Evolutionary conservation across 2,888 invertebrate species (phyloP).

Genomic region (Scaptomyza parva): DNA sequence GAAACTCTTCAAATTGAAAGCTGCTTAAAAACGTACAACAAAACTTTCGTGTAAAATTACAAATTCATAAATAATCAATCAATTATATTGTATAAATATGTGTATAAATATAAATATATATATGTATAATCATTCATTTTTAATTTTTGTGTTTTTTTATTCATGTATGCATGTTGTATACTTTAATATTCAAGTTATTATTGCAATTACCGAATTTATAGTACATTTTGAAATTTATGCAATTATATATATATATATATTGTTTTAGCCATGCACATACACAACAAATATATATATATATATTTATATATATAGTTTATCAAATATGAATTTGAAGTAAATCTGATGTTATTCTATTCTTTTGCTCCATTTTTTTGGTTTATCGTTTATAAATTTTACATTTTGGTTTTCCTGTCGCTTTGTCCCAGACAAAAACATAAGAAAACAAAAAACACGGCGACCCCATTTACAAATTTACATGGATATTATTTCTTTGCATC

Average conservation of each 20-base stretch:
- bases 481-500: slow-evolving; percentile 19
- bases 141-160: slow-evolving; percentile 9
- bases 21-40: slow-evolving; percentile 42
- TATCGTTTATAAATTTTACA: slow-evolving; percentile 44
- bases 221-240: slow-evolving; percentile 57
- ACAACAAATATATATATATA: slow-evolving; percentile 1
- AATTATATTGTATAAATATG: slow-evolving; percentile 35
- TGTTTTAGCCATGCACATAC: slow-evolving; percentile 23
- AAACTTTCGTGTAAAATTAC: slow-evolving; percentile 56
- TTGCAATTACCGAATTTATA: slow-evolving; percentile 36
- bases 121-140: slow-evolving; percentile 10
- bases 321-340: slow-evolving; percentile 40
- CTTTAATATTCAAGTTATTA: slow-evolving; percentile 18
- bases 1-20: slow-evolving; percentile 53
- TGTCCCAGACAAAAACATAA: slow-evolving; percentile 52
- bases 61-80: slow-evolving; percentile 42
- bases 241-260: slow-evolving; percentile 30
- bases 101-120: slow-evolving; percentile 28
- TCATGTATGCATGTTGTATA: slow-evolving; percentile 3
- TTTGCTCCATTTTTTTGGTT: slow-evolving; percentile 12
- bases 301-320: slow-evolving; percentile 36
- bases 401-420: slow-evolving; percentile 42
- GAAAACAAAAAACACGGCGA: slow-evolving; percentile 47
- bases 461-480: slow-evolving; percentile 51
- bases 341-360: slow-evolving; percentile 26